phyloP scores from a whole-genome alignment of 53 echinoderm and acorn worm genomes.

The Patiria pectinifera region DNA sequence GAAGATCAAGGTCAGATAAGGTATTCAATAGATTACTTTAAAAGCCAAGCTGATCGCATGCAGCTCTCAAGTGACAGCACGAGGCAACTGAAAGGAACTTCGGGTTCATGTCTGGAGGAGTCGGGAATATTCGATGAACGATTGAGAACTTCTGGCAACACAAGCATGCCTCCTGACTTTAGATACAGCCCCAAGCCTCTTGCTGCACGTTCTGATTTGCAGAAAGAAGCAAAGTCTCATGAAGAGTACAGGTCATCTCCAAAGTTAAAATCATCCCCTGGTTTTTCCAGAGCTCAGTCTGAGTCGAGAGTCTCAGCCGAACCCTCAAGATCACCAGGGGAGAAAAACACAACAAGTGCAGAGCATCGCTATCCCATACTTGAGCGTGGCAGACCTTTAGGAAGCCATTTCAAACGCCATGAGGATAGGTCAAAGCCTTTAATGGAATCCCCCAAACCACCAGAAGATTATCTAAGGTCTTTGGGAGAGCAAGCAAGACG shows the following conservation, averaged over 20 bases:
- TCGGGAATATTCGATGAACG: conserved; percentile 21
- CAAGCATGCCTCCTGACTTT: conserved; percentile 6
- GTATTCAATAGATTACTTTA: conserved; percentile 41
- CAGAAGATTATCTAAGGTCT: conserved; percentile 15
- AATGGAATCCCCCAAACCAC: conserved; percentile 6
- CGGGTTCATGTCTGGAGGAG: conserved; percentile 1
- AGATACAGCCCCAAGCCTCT: conserved; percentile 31
- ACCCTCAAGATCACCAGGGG: background rate
- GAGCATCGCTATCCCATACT: conserved; percentile 51
- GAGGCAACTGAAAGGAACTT: conserved; percentile 3
- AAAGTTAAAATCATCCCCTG: conserved; percentile 21
- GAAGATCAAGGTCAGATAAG: conserved; percentile 45
- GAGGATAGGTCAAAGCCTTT: conserved; percentile 26
- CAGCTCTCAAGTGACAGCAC: conserved; percentile 10
- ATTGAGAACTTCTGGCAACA: background rate
- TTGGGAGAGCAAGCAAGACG: conserved; percentile 37
- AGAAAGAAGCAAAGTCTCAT: conserved; percentile 5
- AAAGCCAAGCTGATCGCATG: conserved; percentile 22
- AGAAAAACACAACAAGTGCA: conserved; percentile 17
- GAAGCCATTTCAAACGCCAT: conserved; percentile 33
- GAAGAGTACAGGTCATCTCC: conserved; percentile 6
- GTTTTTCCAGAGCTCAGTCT: conserved; percentile 19
- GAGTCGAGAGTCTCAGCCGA: conserved; percentile 35
- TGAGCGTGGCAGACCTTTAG: conserved; percentile 21
- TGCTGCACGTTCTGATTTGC: background rate